Percentiles rank a stretch among this genome's conserved stretches.
Evolutionary conservation across 2,888 invertebrate species (phyloP).

Genomic region (Acronicta aceris): DNA sequence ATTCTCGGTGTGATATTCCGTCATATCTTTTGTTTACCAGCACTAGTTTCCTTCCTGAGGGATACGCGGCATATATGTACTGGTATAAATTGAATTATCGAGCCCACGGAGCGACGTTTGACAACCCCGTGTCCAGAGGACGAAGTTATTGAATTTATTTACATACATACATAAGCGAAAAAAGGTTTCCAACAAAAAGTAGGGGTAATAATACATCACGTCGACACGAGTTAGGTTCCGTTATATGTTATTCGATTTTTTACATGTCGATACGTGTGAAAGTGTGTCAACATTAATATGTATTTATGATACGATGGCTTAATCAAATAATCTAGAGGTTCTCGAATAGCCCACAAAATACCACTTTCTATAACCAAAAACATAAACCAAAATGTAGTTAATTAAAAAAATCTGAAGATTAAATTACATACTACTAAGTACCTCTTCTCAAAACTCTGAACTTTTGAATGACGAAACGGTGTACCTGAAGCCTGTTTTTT

Average conservation of each 20-base stretch:
- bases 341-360: constrained; percentile 13
- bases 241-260: constrained; percentile 42
- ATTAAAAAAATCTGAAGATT: no score
- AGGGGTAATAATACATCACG: constrained; percentile 51
- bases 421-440: no score
- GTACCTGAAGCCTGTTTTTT: no score
- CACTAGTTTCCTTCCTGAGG: constrained; percentile 61
- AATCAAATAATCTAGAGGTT: constrained; percentile 20
- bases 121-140: constrained; percentile 68
- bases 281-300: constrained; percentile 23
- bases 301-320: constrained; percentile 22
- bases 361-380: no score
- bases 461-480: no score
- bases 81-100: constrained; percentile 75
- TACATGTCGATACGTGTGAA: constrained; percentile 26
- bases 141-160: constrained; percentile 78
- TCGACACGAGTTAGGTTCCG: constrained; percentile 40
- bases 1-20: constrained; percentile 61
- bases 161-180: constrained; percentile 67
- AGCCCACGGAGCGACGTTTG: constrained; percentile 65
- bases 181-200: constrained; percentile 61
- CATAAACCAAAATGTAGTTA: no score
- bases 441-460: no score
- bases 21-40: constrained; percentile 70
- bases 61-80: constrained; percentile 55